Percentiles rank a stretch among this genome's conserved stretches.
Evolutionary conservation across 2,888 invertebrate species (phyloP).

Genomic region (Erebia ligea): DNA sequence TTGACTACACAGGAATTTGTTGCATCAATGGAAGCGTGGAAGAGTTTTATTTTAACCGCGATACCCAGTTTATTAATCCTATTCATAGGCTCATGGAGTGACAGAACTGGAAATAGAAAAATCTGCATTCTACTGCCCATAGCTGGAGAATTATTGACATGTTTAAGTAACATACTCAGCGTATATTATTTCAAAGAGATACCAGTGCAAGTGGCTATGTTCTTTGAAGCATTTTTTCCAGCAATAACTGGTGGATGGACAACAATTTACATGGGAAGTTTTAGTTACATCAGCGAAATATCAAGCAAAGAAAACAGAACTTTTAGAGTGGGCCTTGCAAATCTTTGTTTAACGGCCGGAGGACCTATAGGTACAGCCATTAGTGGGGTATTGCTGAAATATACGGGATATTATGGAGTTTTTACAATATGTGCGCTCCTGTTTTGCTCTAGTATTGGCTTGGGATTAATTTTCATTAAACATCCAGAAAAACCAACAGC

Average conservation of each 20-base stretch:
- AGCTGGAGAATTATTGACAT: slow-evolving; percentile 76
- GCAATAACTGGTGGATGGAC: slow-evolving; percentile 82
- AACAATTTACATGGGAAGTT: slow-evolving; percentile 81
- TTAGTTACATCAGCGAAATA: slow-evolving; percentile 84
- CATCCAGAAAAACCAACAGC: slow-evolving; percentile 57
- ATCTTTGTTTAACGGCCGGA: slow-evolving; percentile 71
- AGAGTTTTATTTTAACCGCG: slow-evolving; percentile 78
- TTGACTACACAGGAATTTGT: slow-evolving; percentile 82
- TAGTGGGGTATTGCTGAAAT: slow-evolving; percentile 69
- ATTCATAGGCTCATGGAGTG: slow-evolving; percentile 85
- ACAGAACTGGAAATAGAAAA: slow-evolving; percentile 81
- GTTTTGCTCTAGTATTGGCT: slow-evolving; percentile 68
- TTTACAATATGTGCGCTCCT: slow-evolving; percentile 69
- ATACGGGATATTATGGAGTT: slow-evolving; percentile 79
- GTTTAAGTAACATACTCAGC: slow-evolving; percentile 76
- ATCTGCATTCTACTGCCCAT: slow-evolving; percentile 83
- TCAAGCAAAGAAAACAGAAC: slow-evolving; percentile 82
- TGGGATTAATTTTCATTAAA: slow-evolving; percentile 70
- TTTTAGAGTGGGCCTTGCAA: slow-evolving; percentile 81
- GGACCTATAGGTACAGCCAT: slow-evolving; percentile 70
- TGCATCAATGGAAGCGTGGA: slow-evolving; percentile 81
- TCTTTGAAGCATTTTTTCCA: slow-evolving; percentile 78
- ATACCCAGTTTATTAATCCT: slow-evolving; percentile 82
- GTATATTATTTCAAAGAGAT: slow-evolving; percentile 80
- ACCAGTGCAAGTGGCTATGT: slow-evolving; percentile 77